These are phyloP conservation scores for Taxidea taxus DNA, from an alignment of 2,113 vertebrate genomes.

Conservation along the genomic window DNA sequence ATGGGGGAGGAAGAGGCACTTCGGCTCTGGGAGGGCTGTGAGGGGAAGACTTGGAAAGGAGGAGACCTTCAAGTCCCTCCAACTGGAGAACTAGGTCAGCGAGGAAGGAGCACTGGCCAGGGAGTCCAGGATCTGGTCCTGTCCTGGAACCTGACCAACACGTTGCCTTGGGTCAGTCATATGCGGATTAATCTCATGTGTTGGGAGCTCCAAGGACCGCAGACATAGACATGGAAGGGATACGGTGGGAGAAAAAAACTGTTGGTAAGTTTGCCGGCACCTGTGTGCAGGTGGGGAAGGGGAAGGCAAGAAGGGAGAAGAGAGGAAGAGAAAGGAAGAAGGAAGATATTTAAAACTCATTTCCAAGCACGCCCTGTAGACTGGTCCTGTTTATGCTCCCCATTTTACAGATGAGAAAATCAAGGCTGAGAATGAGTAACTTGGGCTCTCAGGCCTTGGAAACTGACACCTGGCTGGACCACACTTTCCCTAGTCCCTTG, in stretches of 20 bases:
- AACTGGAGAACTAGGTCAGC: neutral
- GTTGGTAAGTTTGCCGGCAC: neutral
- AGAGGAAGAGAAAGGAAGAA: neutral
- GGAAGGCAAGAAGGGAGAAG: neutral
- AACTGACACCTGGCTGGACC: no score
- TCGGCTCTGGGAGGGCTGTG: neutral
- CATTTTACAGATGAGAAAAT: neutral
- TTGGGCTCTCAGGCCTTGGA: neutral
- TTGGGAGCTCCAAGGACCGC: neutral
- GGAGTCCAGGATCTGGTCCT: neutral
- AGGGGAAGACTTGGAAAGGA: neutral
- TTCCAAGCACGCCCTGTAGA: neutral
- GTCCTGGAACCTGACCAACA: neutral
- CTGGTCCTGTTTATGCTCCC: neutral
- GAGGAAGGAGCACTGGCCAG: neutral
- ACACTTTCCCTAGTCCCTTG: neutral
- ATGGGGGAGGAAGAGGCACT: neutral
- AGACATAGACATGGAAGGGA: neutral
- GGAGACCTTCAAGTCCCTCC: neutral
- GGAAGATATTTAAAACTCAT: neutral
- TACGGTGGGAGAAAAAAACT: neutral
- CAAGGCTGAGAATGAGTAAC: neutral
- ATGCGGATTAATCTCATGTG: neutral
- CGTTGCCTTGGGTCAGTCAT: neutral
- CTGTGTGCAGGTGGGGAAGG: neutral